Evolutionary conservation across 1,140 invertebrate genomes (phyloP).

Genomic region (Drosophila micromelanica): DNA sequence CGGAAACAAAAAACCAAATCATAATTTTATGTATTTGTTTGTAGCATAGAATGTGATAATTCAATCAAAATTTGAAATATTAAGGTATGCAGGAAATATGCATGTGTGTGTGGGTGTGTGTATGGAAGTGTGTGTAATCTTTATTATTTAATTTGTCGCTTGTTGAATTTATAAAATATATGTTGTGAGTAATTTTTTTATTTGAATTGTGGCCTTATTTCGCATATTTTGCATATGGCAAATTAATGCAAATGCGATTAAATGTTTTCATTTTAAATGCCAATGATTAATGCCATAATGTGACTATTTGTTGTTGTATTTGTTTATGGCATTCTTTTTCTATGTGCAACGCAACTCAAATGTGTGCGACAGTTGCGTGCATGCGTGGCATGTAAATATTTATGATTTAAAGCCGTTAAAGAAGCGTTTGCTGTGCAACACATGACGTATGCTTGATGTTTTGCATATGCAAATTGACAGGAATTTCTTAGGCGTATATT

Average conservation of each 20-base stretch:
- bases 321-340: constrained; percentile 9
- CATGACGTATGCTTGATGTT: constrained; percentile 38
- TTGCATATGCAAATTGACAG: constrained; percentile 7
- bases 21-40: constrained; percentile 25
- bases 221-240: constrained; percentile 38
- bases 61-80: constrained; percentile 63
- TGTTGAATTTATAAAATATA: constrained; percentile 43
- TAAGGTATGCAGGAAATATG: neutral
- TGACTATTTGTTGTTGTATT: constrained; percentile 37
- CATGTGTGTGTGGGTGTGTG: constrained; percentile 16
- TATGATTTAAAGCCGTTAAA: constrained; percentile 3
- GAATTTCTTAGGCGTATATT: neutral
- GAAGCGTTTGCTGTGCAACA: neutral
- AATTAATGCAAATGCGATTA: constrained; percentile 74
- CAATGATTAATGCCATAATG: constrained; percentile 49
- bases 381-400: neutral
- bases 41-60: constrained; percentile 66
- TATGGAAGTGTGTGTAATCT: constrained; percentile 56
- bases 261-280: constrained; percentile 63
- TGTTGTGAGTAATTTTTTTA: constrained; percentile 1
- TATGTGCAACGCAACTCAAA: neutral
- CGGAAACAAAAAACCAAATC: neutral
- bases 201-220: constrained; percentile 10
- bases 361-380: constrained; percentile 14
- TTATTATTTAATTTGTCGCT: constrained; percentile 72